These are phyloP conservation scores for Dermochelys coriacea DNA, from an alignment of 2,797 vertebrate genomes.

Conservation along the genomic window DNA sequence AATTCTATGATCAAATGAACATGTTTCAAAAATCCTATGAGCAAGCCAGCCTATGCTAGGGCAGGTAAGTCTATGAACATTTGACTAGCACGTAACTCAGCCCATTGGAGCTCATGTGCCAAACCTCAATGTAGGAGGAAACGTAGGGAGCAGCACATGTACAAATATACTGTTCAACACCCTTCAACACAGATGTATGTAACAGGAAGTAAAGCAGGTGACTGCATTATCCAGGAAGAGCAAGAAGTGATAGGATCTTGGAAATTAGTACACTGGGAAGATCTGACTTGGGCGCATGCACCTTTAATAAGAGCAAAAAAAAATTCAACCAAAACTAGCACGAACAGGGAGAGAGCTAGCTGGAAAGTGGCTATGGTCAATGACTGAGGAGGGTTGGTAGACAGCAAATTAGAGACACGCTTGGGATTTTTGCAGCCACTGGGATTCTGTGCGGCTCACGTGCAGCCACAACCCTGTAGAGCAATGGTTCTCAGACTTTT, in stretches of 20 bases:
- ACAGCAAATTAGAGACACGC: neutral
- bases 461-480: neutral
- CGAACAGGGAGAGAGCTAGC: neutral
- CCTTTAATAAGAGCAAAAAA: neutral
- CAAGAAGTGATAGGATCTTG: neutral
- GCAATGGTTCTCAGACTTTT: no score
- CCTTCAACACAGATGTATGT: neutral
- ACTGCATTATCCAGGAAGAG: neutral
- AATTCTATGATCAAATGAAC: neutral
- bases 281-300: neutral
- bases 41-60: neutral
- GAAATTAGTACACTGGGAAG: neutral
- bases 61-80: neutral
- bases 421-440: neutral
- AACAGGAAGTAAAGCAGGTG: neutral
- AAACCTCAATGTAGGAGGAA: neutral
- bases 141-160: neutral
- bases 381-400: neutral
- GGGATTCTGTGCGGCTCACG: neutral
- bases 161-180: neutral
- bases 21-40: neutral
- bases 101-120: no score
- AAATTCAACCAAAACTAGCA: neutral
- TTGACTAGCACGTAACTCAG: neutral
- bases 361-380: neutral